Percentiles rank a stretch among this genome's conserved stretches.
Conservation (phyloP, 1,140 invertebrate genomes). For the Plodia interpunctella region DNA sequence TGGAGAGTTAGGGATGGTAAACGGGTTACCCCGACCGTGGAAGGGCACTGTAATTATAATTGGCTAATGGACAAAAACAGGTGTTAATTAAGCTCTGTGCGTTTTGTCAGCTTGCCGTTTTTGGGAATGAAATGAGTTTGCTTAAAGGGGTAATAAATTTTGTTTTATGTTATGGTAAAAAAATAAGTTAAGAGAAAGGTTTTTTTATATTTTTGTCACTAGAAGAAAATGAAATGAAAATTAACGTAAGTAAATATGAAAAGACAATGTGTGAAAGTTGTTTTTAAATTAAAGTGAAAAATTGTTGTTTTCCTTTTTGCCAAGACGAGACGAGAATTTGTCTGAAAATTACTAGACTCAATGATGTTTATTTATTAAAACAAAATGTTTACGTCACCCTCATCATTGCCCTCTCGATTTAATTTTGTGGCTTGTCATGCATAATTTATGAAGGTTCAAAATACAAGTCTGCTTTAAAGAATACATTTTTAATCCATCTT, state of each 20-base stretch:
- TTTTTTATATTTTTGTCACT: no score
- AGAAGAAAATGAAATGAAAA: no score
- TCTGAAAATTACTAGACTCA: not conserved
- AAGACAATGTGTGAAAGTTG: no score
- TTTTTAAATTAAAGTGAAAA: not conserved
- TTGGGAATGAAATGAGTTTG: not conserved
- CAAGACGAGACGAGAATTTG: not conserved
- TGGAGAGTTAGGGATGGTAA: constrained; percentile 42
- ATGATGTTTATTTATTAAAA: not conserved
- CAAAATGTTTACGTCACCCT: no score
- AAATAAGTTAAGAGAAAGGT: not conserved
- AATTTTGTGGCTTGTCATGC: no score
- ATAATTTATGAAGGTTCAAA: no score
- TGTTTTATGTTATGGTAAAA: not conserved
- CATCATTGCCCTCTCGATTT: no score
- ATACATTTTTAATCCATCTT: not conserved
- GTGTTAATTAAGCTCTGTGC: constrained; percentile 28
- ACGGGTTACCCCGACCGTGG: constrained; percentile 29
- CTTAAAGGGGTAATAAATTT: not conserved
- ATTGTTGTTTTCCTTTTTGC: not conserved
- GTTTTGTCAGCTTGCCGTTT: not conserved
- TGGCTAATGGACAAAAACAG: constrained; percentile 37
- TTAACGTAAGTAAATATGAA: no score
- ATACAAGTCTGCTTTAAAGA: no score
- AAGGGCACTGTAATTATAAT: constrained; percentile 40